These are phyloP conservation scores for Typhlichthys subterraneus DNA, from an alignment of 2,797 vertebrate genomes.

Conservation along the genomic window DNA sequence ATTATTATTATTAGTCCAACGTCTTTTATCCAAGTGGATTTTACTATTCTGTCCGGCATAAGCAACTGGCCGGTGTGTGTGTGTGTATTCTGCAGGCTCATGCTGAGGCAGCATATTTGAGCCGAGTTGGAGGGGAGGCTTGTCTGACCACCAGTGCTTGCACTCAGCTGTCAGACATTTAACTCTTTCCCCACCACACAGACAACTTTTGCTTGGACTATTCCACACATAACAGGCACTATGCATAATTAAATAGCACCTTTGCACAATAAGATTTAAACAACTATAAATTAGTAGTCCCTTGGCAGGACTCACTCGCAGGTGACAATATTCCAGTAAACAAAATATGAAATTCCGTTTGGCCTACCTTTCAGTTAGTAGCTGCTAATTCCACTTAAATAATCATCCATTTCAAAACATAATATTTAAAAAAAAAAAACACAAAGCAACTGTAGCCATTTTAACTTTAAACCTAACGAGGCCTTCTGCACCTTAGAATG, in stretches of 20 bases:
- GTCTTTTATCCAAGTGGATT: not conserved
- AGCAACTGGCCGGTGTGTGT: constrained; percentile 3
- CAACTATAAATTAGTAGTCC: too few species aligned
- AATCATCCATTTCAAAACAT: too few species aligned
- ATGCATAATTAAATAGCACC: not conserved
- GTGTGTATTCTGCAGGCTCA: constrained; percentile 48
- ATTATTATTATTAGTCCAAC: too few species aligned
- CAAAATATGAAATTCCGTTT: too few species aligned
- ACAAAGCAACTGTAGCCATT: too few species aligned
- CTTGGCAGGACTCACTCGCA: too few species aligned
- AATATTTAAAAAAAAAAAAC: too few species aligned
- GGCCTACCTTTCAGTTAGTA: too few species aligned
- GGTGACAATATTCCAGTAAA: constrained; percentile 16
- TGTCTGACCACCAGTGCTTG: constrained; percentile 49
- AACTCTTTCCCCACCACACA: constrained; percentile 41
- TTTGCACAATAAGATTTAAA: too few species aligned
- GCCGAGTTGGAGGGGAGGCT: constrained; percentile 37
- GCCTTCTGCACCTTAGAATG: too few species aligned
- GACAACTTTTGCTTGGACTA: not conserved
- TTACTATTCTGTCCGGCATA: constrained; percentile 10
- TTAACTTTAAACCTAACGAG: too few species aligned
- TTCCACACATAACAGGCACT: not conserved
- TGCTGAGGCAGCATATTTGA: constrained; percentile 65
- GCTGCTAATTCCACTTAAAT: too few species aligned
- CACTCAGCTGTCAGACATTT: constrained; percentile 55